These are phyloP conservation scores for Ciconia maguari DNA, from an alignment of 2,113 vertebrate genomes.

Conservation along the genomic window DNA sequence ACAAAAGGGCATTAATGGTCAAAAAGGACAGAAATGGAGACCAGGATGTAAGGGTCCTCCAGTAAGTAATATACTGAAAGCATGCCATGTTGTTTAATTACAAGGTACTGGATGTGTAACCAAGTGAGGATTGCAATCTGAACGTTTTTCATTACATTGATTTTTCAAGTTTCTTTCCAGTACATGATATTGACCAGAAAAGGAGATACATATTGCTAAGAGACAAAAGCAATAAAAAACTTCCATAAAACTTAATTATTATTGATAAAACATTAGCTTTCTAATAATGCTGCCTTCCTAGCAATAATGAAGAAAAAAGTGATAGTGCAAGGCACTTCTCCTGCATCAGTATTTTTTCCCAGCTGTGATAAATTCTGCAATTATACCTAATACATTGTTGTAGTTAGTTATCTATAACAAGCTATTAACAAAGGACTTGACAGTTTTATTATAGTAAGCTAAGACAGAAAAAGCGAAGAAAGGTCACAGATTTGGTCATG, in stretches of 20 bases:
- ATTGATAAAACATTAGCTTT: neutral
- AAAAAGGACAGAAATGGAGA: constrained; percentile 48
- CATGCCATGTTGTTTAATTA: neutral
- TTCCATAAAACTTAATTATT: neutral
- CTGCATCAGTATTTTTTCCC: neutral
- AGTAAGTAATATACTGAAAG: constrained; percentile 10
- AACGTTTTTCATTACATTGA: neutral
- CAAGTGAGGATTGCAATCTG: neutral
- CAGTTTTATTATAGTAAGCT: neutral
- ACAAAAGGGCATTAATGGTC: constrained; percentile 18
- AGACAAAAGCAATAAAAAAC: neutral
- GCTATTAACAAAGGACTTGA: neutral
- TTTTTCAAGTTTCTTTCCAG: neutral
- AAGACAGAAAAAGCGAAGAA: neutral
- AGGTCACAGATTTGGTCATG: neutral
- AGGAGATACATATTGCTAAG: neutral
- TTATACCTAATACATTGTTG: neutral
- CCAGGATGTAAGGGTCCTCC: constrained; percentile 21
- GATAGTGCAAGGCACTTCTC: neutral
- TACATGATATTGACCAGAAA: neutral
- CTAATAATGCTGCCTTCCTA: neutral
- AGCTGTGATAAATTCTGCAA: neutral
- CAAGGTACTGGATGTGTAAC: neutral
- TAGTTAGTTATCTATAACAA: neutral
- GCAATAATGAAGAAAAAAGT: neutral